phyloP scores from a whole-genome alignment of 2,797 vertebrate species.

The Pteropus rufus region DNA sequence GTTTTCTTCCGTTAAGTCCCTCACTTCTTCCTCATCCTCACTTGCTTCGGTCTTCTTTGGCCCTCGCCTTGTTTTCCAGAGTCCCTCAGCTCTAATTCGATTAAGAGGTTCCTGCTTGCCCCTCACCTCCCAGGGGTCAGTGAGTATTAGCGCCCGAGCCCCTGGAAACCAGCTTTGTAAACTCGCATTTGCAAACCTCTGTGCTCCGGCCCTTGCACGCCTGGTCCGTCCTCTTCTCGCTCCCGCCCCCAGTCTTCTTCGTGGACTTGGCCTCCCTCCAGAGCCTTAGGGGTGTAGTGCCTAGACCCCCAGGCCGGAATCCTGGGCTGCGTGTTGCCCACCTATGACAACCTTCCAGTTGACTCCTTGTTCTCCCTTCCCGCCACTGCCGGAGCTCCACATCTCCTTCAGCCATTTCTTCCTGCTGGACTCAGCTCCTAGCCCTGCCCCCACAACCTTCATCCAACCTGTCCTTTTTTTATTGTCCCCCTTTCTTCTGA shows the following conservation, averaged over 20 bases:
- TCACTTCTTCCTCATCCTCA: background rate
- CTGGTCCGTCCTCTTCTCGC: background rate
- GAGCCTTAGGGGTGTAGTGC: background rate
- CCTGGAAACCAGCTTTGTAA: background rate
- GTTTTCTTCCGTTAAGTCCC: background rate
- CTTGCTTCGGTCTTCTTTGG: background rate
- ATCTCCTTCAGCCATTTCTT: background rate
- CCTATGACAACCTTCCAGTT: background rate
- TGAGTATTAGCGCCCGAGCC: background rate
- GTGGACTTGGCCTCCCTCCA: background rate
- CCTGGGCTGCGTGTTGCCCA: background rate
- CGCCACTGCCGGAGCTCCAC: background rate
- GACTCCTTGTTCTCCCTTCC: rapidly evolving
- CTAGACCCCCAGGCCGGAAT: background rate
- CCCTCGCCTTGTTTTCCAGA: background rate
- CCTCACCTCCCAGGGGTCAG: background rate
- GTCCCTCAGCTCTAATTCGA: background rate
- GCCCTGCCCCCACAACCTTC: constrained; percentile 46
- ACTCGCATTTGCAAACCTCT: background rate
- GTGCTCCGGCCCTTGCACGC: background rate
- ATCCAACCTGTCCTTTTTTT: background rate
- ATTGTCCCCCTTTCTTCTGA: constrained; percentile 56
- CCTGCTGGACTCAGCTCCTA: background rate
- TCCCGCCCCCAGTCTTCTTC: background rate
- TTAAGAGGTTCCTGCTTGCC: background rate